These are phyloP conservation scores for Sebastes trivittatus DNA, from an alignment of 2,797 vertebrate genomes.

Conservation along the genomic window DNA sequence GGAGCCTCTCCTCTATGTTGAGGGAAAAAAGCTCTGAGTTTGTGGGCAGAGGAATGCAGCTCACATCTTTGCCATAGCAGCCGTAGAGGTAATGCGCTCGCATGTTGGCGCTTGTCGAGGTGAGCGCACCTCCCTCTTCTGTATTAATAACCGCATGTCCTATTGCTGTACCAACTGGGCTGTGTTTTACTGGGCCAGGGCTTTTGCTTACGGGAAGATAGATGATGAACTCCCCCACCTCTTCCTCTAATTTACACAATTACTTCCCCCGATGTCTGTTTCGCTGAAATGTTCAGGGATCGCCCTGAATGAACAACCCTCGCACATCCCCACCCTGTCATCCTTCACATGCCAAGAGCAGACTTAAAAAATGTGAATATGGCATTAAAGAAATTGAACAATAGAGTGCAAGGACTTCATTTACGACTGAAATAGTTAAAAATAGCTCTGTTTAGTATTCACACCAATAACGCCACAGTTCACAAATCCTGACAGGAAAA, in stretches of 20 bases:
- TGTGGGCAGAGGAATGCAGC: conserved; percentile 84
- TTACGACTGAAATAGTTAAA: conserved; percentile 31
- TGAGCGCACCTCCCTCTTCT: conserved; percentile 75
- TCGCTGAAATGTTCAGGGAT: conserved; percentile 39
- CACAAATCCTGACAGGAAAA: conserved; percentile 55
- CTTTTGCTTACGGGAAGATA: conserved; percentile 73
- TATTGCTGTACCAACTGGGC: conserved; percentile 71
- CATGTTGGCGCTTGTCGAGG: conserved; percentile 83
- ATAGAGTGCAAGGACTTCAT: background rate
- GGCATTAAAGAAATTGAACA: background rate
- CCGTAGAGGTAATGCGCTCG: conserved; percentile 81
- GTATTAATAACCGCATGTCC: conserved; percentile 81
- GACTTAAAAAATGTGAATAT: background rate
- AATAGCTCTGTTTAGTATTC: conserved; percentile 49
- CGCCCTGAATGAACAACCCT: conserved; percentile 34
- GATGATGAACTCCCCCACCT: conserved; percentile 74
- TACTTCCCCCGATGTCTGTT: conserved; percentile 66
- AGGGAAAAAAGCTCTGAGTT: conserved; percentile 59
- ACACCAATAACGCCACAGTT: conserved; percentile 40
- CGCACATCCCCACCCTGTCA: conserved; percentile 5
- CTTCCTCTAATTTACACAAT: conserved; percentile 73
- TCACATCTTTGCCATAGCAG: conserved; percentile 85
- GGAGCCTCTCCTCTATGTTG: conserved; percentile 48
- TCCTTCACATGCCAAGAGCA: conserved; percentile 8
- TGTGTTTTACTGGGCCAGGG: conserved; percentile 69